These are phyloP conservation scores for Hippocampus kuda DNA, from an alignment of 2,797 vertebrate genomes.

Conservation along the genomic window DNA sequence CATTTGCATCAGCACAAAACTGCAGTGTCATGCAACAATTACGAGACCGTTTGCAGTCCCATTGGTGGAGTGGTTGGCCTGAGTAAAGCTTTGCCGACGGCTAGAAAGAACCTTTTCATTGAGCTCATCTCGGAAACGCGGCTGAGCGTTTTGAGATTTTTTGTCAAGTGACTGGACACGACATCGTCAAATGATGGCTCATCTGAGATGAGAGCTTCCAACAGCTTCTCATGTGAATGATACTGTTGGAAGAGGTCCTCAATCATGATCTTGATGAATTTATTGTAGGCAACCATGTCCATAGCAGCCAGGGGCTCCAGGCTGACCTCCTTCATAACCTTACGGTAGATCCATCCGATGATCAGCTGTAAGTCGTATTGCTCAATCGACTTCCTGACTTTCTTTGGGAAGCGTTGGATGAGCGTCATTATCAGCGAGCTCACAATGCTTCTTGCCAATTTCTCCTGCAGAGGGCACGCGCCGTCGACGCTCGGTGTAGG, in stretches of 20 bases:
- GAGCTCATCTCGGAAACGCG: not conserved
- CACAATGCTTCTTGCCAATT: slow-evolving; percentile 1
- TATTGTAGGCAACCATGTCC: slow-evolving; percentile 4
- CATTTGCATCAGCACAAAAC: not conserved
- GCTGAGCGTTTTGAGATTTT: not conserved
- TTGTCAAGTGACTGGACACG: not conserved
- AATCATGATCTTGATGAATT: slow-evolving; percentile 1
- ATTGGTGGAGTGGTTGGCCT: not conserved
- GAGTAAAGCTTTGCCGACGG: not conserved
- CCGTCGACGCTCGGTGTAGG: not conserved
- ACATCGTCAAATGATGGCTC: slow-evolving; percentile 2
- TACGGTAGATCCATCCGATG: not conserved
- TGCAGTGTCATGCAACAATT: not conserved
- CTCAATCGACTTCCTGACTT: slow-evolving; percentile 5
- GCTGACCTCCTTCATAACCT: slow-evolving; percentile 5
- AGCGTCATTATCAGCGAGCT: slow-evolving; percentile 5
- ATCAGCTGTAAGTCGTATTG: slow-evolving; percentile 5
- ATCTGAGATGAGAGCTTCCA: not conserved
- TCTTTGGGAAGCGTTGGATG: slow-evolving; percentile 4
- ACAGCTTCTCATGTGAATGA: not conserved
- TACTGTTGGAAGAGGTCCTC: not conserved
- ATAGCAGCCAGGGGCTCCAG: slow-evolving; percentile 2
- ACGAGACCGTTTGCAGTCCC: not conserved
- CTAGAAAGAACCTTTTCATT: not conserved
- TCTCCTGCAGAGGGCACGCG: not conserved